Evolutionary conservation across 2,888 invertebrate genomes (phyloP).

Genomic region (Diloba caeruleocephala): DNA sequence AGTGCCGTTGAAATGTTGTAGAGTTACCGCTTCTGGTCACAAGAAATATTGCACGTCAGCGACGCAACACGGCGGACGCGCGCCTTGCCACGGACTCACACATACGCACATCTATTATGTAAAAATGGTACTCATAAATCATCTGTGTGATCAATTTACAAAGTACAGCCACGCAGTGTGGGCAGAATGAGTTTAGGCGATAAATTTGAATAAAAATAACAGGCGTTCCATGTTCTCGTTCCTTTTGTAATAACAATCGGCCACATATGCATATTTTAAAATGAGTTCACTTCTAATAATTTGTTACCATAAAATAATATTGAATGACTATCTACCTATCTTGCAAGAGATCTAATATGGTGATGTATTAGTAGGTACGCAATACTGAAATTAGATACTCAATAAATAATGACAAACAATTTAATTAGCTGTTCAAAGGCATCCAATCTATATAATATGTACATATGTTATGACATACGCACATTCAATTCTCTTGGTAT

Average conservation of each 20-base stretch:
- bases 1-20: constrained; percentile 46
- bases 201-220: constrained; percentile 67
- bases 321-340: constrained; percentile 21
- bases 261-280: constrained; percentile 48
- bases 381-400: constrained; percentile 7
- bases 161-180: constrained; percentile 61
- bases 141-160: constrained; percentile 70
- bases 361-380: constrained; percentile 1
- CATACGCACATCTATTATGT: constrained; percentile 62
- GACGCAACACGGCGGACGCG: constrained; percentile 42
- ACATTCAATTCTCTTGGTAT: constrained; percentile 4
- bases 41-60: constrained; percentile 59
- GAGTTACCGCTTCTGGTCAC: constrained; percentile 51
- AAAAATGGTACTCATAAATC: constrained; percentile 70
- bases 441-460: too few species aligned
- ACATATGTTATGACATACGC: constrained; percentile 2
- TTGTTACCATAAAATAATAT: constrained; percentile 31
- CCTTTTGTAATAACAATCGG: constrained; percentile 52
- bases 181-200: constrained; percentile 67
- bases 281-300: constrained; percentile 24
- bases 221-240: constrained; percentile 51
- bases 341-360: constrained; percentile 4
- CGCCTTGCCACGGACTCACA: constrained; percentile 36
- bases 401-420: constrained; percentile 1
- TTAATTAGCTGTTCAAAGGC: constrained; percentile 9